Evolutionary conservation across 1,140 invertebrate species (phyloP), one percentile per base, ranked within the genome.

Genomic region (Mamestra configurata): DNA sequence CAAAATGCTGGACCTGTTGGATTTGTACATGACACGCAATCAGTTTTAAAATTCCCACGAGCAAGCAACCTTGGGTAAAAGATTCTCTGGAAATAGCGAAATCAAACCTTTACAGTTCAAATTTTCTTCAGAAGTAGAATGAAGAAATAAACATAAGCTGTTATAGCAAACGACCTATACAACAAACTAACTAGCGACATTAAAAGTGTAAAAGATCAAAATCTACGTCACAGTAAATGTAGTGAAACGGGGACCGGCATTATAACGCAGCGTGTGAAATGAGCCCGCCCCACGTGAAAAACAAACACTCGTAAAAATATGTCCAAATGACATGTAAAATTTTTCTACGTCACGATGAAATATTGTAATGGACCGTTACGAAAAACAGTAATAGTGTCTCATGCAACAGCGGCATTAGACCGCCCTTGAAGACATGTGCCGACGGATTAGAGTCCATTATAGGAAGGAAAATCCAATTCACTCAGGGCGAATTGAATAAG

Each of bases 331-430:
- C 93, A 94, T 89, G 92, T 94, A 85, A 92, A 93, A 95, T 93
- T 94, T 95, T 94, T 95, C 92, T 93, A 86, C 88, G 93, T 95
- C 93, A 94, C 89, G 83, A 95, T 94, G 90, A 95, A 86, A 91
- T 93, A 94, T 93, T 90, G 90, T 95, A 95, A 95, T 95, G 92
- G 87, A 82, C 88, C 92, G 92, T 94, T 90, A 92, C 93, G 90
- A 91, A 91, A 91, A 93, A 89, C 86, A 85, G 82, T 90, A 90
- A 92, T 90, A 86, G 70, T 89, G 89, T 82, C 82, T 87, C 92
- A 94, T 94, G 90, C 90, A 80, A 92, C 88, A 81, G 85, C 72
- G 82, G 82, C 86, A 91, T 93, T 92, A 92, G 86, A 87, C 85
- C 86, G 82, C 84, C 86, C 82, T 84, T 79, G 80, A 81, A 88